These are phyloP conservation scores for Hypotaenidia okinawae DNA, from an alignment of 2,797 vertebrate species.

Conservation along the genomic window DNA sequence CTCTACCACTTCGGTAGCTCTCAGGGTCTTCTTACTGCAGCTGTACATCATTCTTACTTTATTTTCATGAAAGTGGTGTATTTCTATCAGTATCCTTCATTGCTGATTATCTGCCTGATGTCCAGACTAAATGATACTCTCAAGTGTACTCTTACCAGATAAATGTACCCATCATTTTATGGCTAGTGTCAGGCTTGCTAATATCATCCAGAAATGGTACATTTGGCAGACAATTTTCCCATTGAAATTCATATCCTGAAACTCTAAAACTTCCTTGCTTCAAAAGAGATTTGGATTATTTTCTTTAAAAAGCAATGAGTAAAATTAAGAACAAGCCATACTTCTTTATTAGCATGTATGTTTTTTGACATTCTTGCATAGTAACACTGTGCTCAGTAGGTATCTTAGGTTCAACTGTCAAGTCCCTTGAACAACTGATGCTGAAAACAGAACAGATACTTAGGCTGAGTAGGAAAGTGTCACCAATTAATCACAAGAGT, in stretches of 20 bases:
- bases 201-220: background rate
- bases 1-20: background rate
- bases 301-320: background rate
- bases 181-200: background rate
- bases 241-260: background rate
- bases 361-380: background rate
- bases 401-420: background rate
- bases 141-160: constrained; percentile 70
- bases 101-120: background rate
- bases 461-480: background rate
- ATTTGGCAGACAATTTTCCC: background rate
- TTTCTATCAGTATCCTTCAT: background rate
- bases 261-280: background rate
- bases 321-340: background rate
- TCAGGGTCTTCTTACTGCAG: background rate
- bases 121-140: constrained; percentile 76
- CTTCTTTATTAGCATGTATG: background rate
- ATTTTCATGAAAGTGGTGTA: constrained; percentile 24
- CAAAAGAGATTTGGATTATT: background rate
- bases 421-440: background rate
- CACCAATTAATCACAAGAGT: background rate
- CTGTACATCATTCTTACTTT: background rate
- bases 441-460: constrained; percentile 13
- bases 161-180: background rate
- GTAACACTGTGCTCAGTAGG: background rate